Base-by-base conservation (phyloP, 2,113 vertebrate genomes). In the Podilymbus podiceps region DNA sequence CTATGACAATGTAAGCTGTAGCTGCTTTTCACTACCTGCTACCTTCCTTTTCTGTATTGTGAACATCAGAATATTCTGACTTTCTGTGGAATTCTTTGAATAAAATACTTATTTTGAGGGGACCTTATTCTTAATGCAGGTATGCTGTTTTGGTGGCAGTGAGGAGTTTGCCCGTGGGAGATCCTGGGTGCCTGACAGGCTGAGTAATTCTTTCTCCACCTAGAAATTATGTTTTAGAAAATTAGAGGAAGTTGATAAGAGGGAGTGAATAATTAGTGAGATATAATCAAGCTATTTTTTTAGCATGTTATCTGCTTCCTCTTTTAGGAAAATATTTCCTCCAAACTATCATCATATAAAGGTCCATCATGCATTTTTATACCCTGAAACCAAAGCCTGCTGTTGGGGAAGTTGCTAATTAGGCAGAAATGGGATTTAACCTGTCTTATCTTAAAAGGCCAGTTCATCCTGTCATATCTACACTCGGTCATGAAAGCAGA, bases 301-400 rank as follows among this genome's bases (percentile, higher is more conserved):
- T 77, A 82, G 81, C 35, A 22, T 68, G 73, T 91, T 93, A 94
- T 90, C 96, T 91, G 49, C 83, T 97, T 95, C 95, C 88, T 96
- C 56, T 92, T 81, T 55, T 60, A 78, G 90, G 91, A 95, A 95
- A 94, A 74, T 83, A 84, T 74, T 96, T 96, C 88, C 95, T 90
- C 60, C 64, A 30, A 75, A 67, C 74, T 92, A 49, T 87, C 88
- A 83, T 86, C 68, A 2, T 56, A 17, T 42, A 42, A 90, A 94
- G 76, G 64, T 78, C 86, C 40, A 46, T 68, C 24, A 1, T 86
- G 64, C 5, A 13, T 84, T 77, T 91, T 88, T 80, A 21, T 71
- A 2, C 46, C 72, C 64, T 86, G 85, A 78, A 92, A 59, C 33
- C 35, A 35, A 85, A 88, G 72, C 47, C 88, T 72, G 79, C 62